Evolutionary conservation across 2,113 vertebrate genomes (phyloP).

Genomic region (Cephalopholis sonnerati): DNA sequence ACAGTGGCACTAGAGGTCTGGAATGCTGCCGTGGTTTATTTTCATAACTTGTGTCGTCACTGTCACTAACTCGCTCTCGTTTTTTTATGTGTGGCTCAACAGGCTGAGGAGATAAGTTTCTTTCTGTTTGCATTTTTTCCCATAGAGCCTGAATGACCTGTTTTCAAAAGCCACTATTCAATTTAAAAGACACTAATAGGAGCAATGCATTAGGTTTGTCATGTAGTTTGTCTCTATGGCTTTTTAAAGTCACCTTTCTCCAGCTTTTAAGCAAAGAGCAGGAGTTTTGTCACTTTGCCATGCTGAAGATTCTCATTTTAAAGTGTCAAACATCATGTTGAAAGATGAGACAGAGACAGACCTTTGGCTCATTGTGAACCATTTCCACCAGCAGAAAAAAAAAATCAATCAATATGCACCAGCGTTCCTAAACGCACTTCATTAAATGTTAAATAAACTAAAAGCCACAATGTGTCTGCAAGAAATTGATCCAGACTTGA

Average conservation of each 20-base stretch:
- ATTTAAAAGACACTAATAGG: slow-evolving; percentile 18
- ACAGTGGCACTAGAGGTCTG: slow-evolving; percentile 24
- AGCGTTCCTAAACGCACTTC: slow-evolving; percentile 45
- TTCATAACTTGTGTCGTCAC: slow-evolving; percentile 41
- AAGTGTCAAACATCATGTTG: slow-evolving; percentile 14
- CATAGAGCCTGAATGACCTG: not conserved
- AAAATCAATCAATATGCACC: slow-evolving; percentile 38
- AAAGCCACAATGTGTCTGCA: slow-evolving; percentile 60
- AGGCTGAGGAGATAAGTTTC: not conserved
- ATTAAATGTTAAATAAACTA: slow-evolving; percentile 68
- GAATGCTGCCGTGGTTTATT: slow-evolving; percentile 61
- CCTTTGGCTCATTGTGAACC: slow-evolving; percentile 29
- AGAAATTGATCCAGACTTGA: slow-evolving; percentile 68
- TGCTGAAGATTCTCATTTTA: not conserved
- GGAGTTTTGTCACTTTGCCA: slow-evolving; percentile 18
- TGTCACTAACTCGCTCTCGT: not conserved
- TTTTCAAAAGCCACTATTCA: not conserved
- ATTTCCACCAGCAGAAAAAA: slow-evolving; percentile 4
- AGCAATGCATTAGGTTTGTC: slow-evolving; percentile 9
- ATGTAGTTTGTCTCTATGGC: not conserved
- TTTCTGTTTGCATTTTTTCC: not conserved
- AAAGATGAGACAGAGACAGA: slow-evolving; percentile 5
- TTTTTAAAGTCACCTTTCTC: slow-evolving; percentile 7
- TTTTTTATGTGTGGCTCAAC: slow-evolving; percentile 2
- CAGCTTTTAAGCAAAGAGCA: slow-evolving; percentile 15